phyloP scores from a whole-genome alignment of 2,888 invertebrate species.

The Ferrisia virgata region DNA sequence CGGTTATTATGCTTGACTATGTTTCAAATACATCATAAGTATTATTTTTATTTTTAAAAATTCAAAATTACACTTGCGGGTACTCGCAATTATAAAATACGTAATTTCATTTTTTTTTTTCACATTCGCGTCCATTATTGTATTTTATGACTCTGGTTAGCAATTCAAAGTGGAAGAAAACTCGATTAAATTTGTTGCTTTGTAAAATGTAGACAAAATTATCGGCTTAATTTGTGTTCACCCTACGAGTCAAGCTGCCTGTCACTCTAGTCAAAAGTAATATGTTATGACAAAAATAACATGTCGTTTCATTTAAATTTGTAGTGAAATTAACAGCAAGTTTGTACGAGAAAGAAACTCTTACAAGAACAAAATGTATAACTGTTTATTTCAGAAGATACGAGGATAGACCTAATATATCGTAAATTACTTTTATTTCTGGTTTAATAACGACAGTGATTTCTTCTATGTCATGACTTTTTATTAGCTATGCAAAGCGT shows the following conservation, averaged over 20 bases:
- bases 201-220: not conserved
- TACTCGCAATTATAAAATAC: too few relatives aligned
- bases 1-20: too few relatives aligned
- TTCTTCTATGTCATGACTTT: slow-evolving; percentile 7
- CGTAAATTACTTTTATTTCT: slow-evolving; percentile 30
- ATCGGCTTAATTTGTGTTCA: not conserved
- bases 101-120: too few relatives aligned
- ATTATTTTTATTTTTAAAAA: too few relatives aligned
- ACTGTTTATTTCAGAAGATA: not conserved
- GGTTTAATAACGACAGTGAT: slow-evolving; percentile 13
- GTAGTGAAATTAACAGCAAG: not conserved
- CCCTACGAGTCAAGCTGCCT: not conserved
- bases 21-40: too few relatives aligned
- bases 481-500: not conserved
- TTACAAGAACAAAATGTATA: not conserved
- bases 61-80: too few relatives aligned
- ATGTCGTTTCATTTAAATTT: slow-evolving; percentile 9
- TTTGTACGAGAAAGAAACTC: not conserved
- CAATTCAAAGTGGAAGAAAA: not conserved
- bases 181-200: not conserved
- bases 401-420: not conserved
- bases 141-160: not conserved
- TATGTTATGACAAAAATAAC: slow-evolving; percentile 19
- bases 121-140: not conserved
- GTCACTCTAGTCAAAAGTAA: not conserved